phyloP scores from a whole-genome alignment of 1,140 invertebrate genomes.

The Aplysia californica region DNA sequence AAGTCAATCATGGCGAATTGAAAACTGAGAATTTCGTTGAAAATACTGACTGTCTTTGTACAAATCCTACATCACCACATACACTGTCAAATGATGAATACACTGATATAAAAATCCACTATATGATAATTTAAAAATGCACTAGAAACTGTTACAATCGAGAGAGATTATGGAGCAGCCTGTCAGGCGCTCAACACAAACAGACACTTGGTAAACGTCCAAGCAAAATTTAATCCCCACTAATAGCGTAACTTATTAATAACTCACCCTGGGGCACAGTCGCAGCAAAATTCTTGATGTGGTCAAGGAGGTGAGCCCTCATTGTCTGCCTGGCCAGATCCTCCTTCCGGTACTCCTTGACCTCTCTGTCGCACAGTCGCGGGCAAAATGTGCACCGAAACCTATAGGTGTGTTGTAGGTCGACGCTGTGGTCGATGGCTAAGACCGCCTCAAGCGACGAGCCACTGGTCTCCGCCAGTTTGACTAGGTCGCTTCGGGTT shows the following conservation, averaged over 20 bases:
- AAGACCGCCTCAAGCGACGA: conserved; percentile 11
- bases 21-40: too few species aligned
- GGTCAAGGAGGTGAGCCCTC: conserved; percentile 12
- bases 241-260: not conserved
- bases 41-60: too few species aligned
- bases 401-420: not conserved
- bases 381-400: conserved; percentile 21
- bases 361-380: conserved; percentile 5
- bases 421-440: conserved; percentile 10
- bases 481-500: too few species aligned
- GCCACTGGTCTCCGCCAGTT: not conserved
- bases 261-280: not conserved
- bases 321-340: conserved; percentile 6
- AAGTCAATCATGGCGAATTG: too few species aligned
- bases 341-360: conserved; percentile 20
- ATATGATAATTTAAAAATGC: too few species aligned
- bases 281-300: not conserved
- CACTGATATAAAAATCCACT: too few species aligned
- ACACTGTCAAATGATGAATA: too few species aligned
- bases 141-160: too few species aligned
- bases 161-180: too few species aligned
- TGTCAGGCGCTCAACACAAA: too few species aligned
- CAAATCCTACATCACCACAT: too few species aligned
- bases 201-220: too few species aligned
- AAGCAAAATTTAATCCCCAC: not conserved